Percentiles rank a stretch among this genome's conserved stretches.
Conservation (phyloP, 2,888 invertebrate genomes). For the Brenthis daphne region DNA sequence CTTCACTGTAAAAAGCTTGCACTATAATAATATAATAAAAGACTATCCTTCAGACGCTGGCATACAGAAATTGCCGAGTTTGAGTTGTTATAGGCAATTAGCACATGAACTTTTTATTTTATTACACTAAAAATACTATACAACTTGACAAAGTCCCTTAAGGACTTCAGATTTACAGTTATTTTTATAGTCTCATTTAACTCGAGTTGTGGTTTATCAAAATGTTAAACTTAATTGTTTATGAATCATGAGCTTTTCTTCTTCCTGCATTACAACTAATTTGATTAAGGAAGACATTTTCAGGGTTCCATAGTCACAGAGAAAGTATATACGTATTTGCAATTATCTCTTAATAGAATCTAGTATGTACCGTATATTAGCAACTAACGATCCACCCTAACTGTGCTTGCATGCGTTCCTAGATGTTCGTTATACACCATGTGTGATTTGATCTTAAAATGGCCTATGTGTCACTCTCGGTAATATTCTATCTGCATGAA, state of each 20-base stretch:
- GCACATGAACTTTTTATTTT: slow-evolving; percentile 25
- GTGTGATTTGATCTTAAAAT: too few relatives aligned
- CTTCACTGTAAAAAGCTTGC: slow-evolving; percentile 15
- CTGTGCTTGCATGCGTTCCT: too few relatives aligned
- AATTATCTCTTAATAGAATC: too few relatives aligned
- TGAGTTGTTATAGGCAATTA: slow-evolving; percentile 24
- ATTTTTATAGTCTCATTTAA: slow-evolving; percentile 15
- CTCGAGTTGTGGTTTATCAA: slow-evolving; percentile 10
- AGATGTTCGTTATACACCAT: too few relatives aligned
- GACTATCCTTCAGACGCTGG: slow-evolving; percentile 19
- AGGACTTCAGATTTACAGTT: slow-evolving; percentile 16
- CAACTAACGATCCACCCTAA: too few relatives aligned
- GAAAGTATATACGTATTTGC: too few relatives aligned
- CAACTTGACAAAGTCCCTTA: slow-evolving; percentile 7
- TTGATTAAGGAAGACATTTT: slow-evolving; percentile 2
- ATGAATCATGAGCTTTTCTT: not conserved
- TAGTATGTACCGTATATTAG: too few relatives aligned
- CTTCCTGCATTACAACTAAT: slow-evolving; percentile 16
- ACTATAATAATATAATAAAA: slow-evolving; percentile 2
- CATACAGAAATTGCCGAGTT: slow-evolving; percentile 17
- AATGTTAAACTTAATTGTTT: slow-evolving; percentile 21
- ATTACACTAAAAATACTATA: slow-evolving; percentile 21
- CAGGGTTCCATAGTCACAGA: not conserved
- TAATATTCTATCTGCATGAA: too few relatives aligned
- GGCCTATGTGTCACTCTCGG: too few relatives aligned